Base-by-base conservation (phyloP, 2,797 vertebrate species). In the Spatula clypeata region DNA sequence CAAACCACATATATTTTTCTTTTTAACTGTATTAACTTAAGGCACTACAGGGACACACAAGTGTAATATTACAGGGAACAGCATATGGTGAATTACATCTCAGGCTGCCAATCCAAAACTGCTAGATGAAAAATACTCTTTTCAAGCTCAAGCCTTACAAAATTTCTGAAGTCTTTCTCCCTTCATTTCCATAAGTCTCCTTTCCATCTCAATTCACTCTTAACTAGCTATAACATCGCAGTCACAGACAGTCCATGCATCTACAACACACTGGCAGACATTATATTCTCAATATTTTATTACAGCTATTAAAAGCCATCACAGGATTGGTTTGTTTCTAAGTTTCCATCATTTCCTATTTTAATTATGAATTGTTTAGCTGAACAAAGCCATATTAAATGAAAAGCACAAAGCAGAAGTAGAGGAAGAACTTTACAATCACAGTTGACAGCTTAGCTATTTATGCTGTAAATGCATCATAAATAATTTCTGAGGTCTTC, bases 401-500 rank as follows among this genome's bases (percentile, higher is more conserved):
- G 86, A 96, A 97, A 95, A 93, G 64, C 71, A 49, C 81, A 31
- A 67, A 61, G 88, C 65, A 70, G 38, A 88, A 93, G 90, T 13
- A 79, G 85, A 86, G 83, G 42, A 95, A 91, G 88, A 93, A 76
- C 92, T 95, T 94, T 76, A 70, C 80, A 95, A 94, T 67, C 86
- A n/a, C 0, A 54, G 86, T 27, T 94, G 82, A 95, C 96, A 73
- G 90, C 91, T 88, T 94, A 92, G 90, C 74, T 96, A 88, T 93
- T 81, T 97, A 95, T 95, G 83, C 65, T 97, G 55, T 97, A 98
- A 98, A 97, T 96, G 96, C 84, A 83, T 90, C 73, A 45, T 97
- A 97, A 98, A 97, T 97, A 96, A 97, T 98, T 97, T 86, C 92
- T 96, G 93, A 95, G 51, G 65, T 95, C 93, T 95, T 92, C 95